Base-by-base conservation (phyloP, 2,888 invertebrate species). In the Lysandra coridon region DNA sequence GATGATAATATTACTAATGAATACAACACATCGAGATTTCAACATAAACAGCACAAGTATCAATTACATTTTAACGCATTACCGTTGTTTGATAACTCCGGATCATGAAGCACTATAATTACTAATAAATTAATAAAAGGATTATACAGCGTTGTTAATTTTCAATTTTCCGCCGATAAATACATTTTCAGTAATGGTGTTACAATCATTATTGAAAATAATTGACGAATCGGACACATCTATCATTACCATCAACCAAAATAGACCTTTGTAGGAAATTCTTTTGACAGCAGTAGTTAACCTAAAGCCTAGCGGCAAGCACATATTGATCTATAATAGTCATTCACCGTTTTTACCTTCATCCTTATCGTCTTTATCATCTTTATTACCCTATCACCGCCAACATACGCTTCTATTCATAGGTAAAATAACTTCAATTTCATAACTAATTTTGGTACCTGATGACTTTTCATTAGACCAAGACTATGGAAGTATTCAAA, bases 141-240 rank as follows among this genome's bases (percentile, higher is more conserved):
- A 75, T 75, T 75, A 75, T 49, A 75, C 49, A 49, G 44, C 49
- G 75, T 23, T 75, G 44, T 75, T 75, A 75, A 75, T 75, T 75
- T 75, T 75, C 75, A 75, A 75, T 75, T 69, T 44, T 75, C 75
- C n/a, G 30, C 49, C 23, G 75, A 44, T 49, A 30, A 44, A 75
- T 23, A 44, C 44, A 75, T 75, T 75, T 75, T 75, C 75, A 49
- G 33, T 69, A 37, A 69, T 37, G 69, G 30, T 49, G 75, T 44
- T 49, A 75, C 44, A 30, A 33, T 69, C 69, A 5, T 69, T 37
- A 69, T 37, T 69, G 69, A 69, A 69, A 69, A 69, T 69, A 69
- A 37, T 37, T 69, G 69, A 69, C 69, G 69, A 69, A 37, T 69
- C 69, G 69, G 69, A 69, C 12, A 69, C 12, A 4, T 69, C 30